These are phyloP conservation scores for Eupristina koningsbergeri DNA, from an alignment of 1,140 invertebrate species.

Conservation along the genomic window DNA sequence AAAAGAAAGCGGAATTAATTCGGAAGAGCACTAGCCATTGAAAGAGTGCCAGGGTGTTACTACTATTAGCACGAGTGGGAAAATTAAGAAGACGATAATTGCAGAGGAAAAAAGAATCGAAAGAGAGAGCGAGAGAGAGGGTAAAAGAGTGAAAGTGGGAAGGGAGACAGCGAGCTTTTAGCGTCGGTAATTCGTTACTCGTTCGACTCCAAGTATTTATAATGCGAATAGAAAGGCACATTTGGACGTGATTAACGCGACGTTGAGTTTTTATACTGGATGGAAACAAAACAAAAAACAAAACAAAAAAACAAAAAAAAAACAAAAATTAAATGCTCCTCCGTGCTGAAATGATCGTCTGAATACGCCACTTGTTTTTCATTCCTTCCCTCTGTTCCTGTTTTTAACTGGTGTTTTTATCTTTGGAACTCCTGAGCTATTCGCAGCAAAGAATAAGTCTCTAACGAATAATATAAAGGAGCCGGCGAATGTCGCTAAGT, in stretches of 20 bases:
- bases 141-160: not conserved
- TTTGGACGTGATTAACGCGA: constrained; percentile 35
- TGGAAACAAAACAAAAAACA: no score
- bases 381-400: not conserved
- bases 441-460: not conserved
- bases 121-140: not conserved
- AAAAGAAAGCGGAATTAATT: constrained; percentile 19
- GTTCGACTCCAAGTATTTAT: not conserved
- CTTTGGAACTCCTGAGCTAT: no score
- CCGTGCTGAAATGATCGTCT: not conserved
- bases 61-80: constrained; percentile 13
- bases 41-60: not conserved
- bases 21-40: constrained; percentile 1
- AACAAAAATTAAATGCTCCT: not conserved
- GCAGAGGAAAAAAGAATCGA: not conserved
- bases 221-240: not conserved
- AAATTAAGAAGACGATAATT: constrained; percentile 38
- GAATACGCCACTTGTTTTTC: not conserved
- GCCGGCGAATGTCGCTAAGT: not conserved
- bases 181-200: constrained; percentile 4
- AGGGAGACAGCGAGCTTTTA: not conserved
- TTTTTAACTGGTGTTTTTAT: constrained; percentile 31
- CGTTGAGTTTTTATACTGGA: constrained; percentile 6
- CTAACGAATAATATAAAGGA: not conserved
- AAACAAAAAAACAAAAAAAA: no score